These are phyloP conservation scores for Podotricha telesiphe DNA, from an alignment of 2,888 invertebrate genomes.

Conservation along the genomic window DNA sequence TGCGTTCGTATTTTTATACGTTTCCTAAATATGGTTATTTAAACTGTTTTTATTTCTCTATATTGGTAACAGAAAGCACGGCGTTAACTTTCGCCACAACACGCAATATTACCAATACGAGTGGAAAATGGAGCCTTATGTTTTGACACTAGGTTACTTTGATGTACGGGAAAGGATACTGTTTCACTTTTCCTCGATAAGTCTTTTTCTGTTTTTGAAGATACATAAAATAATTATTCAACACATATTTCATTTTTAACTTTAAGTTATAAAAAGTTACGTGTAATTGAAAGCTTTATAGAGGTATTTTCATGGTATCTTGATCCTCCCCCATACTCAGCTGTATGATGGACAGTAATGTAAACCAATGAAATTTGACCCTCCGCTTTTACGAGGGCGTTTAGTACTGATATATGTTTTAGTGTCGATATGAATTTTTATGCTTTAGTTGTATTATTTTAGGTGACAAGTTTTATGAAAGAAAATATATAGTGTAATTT, in stretches of 20 bases:
- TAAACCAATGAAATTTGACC: slow-evolving; percentile 35
- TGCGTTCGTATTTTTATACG: too few relatives aligned
- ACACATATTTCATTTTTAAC: neutral
- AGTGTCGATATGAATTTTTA: slow-evolving; percentile 24
- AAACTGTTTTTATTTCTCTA: too few relatives aligned
- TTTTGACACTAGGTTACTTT: too few relatives aligned
- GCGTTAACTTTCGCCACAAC: too few relatives aligned
- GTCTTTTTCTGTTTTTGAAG: too few relatives aligned
- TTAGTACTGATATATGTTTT: slow-evolving; percentile 31
- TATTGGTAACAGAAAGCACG: too few relatives aligned
- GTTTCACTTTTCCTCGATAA: too few relatives aligned
- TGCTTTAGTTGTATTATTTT: slow-evolving; percentile 20
- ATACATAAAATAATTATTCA: too few relatives aligned
- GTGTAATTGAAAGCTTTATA: slow-evolving; percentile 26
- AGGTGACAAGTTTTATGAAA: slow-evolving; percentile 29
- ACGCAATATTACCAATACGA: too few relatives aligned
- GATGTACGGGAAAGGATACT: too few relatives aligned
- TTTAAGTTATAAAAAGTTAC: neutral
- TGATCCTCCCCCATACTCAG: slow-evolving; percentile 15
- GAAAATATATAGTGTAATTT: neutral
- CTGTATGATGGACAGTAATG: slow-evolving; percentile 28
- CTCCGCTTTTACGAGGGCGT: slow-evolving; percentile 26
- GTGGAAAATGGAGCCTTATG: too few relatives aligned
- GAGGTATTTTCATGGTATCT: slow-evolving; percentile 15
- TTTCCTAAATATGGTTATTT: too few relatives aligned